These are phyloP conservation scores for Isichthys henryi DNA, from an alignment of 2,113 vertebrate species.

Conservation along the genomic window DNA sequence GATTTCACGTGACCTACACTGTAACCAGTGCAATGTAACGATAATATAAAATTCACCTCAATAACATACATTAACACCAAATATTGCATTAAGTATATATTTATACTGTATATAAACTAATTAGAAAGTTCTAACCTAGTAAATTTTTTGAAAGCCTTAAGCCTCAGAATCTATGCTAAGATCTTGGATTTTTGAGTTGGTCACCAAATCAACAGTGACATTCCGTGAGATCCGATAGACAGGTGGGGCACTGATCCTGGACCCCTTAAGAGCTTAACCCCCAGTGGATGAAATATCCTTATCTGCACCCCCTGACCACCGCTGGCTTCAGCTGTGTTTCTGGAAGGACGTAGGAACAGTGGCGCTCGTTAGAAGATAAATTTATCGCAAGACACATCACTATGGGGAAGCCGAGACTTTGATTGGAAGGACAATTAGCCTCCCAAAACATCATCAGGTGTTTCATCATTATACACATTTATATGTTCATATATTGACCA, in stretches of 20 bases:
- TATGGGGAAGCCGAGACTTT: neutral
- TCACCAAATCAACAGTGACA: too few relatives aligned
- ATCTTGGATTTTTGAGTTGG: neutral
- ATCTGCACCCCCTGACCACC: neutral
- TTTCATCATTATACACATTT: neutral
- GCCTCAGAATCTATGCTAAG: neutral
- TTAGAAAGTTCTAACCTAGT: neutral
- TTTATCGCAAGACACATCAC: neutral
- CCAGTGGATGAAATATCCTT: neutral
- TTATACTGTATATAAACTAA: neutral
- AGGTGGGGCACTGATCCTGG: neutral
- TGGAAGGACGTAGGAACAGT: too few relatives aligned
- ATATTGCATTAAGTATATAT: neutral
- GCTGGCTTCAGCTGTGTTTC: neutral
- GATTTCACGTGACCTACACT: neutral
- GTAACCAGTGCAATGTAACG: neutral
- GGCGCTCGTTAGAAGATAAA: neutral
- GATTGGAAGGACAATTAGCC: neutral
- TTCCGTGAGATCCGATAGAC: neutral
- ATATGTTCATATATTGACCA: neutral
- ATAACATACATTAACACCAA: neutral
- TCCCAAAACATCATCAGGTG: neutral
- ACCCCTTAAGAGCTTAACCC: neutral
- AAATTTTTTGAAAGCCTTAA: neutral
- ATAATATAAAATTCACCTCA: neutral